Base-by-base conservation (phyloP, 2,113 vertebrate species). In the Cepphus grylle region DNA sequence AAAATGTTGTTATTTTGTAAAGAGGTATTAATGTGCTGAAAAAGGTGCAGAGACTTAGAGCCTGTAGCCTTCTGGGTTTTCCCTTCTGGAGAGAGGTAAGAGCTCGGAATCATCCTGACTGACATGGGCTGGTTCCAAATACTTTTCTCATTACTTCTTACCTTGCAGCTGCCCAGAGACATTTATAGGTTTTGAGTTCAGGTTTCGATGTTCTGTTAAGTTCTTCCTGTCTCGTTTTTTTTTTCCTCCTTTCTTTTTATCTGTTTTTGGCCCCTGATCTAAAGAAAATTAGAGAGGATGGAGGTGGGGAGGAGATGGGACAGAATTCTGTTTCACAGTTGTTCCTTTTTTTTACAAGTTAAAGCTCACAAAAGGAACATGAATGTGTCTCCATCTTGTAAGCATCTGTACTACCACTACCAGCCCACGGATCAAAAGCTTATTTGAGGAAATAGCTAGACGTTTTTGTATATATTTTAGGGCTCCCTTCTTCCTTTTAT, bases 241-340 rank as follows among this genome's bases (percentile, higher is more conserved):
- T 11, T 5, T 2, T 11, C 5, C 30, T 32, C 15, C 40, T 84
- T 92, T 71, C 56, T 86, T 96, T 95, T 94, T 74, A 83, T 96
- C 90, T 88, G 15, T 34, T 84, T 96, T 95, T 97, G 93, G 95
- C 91, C 77, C 78, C 45, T 3, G 80, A 95, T 94, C 93, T 97
- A 65, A 97, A 89, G 93, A 94, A 96, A 95, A 80, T 85, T 59
- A 59, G 69, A 67, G 86, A 86, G 73, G 61, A 38, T 59, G 40
- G 81, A 87, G 73, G 73, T 91, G 69, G 43, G 77, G 86, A 86
- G 77, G 58, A 81, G 90, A 86, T 6, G 5, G 88, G 67, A 62
- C 86, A 92, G 91, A 90, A 93, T 86, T 94, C 94, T 95, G 83
- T 85, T 97, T 89, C 83, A 53, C 93, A 95, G 88, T 96, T 92